These are phyloP conservation scores for Phylloscopus trochilus DNA, from an alignment of 2,113 vertebrate genomes.

Conservation along the genomic window DNA sequence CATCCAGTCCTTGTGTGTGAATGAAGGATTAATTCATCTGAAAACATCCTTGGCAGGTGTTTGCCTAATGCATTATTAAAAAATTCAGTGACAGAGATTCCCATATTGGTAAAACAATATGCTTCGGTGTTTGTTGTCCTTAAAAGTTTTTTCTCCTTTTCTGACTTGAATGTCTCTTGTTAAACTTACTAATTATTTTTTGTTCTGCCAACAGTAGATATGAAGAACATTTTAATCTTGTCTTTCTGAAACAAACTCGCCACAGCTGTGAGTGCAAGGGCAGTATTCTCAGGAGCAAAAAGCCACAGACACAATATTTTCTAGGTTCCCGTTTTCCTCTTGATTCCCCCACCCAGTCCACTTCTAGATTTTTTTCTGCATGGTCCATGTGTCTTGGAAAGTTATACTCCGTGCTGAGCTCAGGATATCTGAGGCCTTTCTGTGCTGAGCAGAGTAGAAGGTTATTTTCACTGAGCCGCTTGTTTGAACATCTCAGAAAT, in stretches of 20 bases:
- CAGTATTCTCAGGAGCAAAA: not conserved
- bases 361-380: not conserved
- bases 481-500: not conserved
- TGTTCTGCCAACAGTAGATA: not conserved
- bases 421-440: not conserved
- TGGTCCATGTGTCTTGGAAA: not conserved
- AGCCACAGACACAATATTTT: not conserved
- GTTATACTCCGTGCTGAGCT: not conserved
- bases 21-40: not conserved
- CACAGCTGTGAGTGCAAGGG: not conserved
- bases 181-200: conserved; percentile 9
- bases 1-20: not conserved
- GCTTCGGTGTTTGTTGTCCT: not conserved
- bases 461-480: not conserved
- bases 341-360: not conserved
- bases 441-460: not conserved
- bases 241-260: not conserved
- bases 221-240: not conserved
- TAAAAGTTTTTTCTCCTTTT: conserved; percentile 9
- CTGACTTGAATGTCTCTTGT: not conserved
- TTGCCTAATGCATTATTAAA: conserved; percentile 43
- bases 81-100: not conserved
- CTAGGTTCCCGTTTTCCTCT: not conserved
- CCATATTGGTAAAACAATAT: conserved; percentile 5
- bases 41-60: conserved; percentile 25